Evolutionary conservation across 2,888 invertebrate genomes (phyloP), one percentile per base, ranked within the genome.

Genomic region (Drosophila niveifrons): DNA sequence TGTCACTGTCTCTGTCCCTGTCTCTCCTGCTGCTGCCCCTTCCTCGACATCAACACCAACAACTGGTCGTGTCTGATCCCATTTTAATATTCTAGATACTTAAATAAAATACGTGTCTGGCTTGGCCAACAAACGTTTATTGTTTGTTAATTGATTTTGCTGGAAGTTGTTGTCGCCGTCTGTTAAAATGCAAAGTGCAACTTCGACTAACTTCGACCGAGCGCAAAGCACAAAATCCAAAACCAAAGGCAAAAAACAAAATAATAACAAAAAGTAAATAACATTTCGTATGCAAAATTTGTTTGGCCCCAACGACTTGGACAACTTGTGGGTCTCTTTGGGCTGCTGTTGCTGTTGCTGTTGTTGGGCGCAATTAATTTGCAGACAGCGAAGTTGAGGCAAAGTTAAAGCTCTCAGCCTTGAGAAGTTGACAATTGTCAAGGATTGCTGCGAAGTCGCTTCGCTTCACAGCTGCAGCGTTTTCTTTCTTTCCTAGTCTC

Each of bases 31-130:
- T 4, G 52, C n/a, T 11, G 7, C 1, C 31, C 23, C 23, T 23
- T 18, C 29, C 1, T 17, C 6, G 6, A 18, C 18, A 44, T 29
- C 43, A 66, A 47, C 52, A 23, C 23, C 23, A 53, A 59, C 46
- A 59, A 72, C 36, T 43, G 48, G 79, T 82, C 80, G 87, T 75
- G 81, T 83, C 90, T 91, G 91, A 91, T 91, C 92, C 91, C 92
- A 91, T 91, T 91, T 91, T 91, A 91, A 91, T 91, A 91, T 91
- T 91, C 92, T 91, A 91, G 92, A 91, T 91, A 91, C 91, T 91
- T 90, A 90, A 91, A 90, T 91, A 80, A 91, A 91, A 88, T 91
- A 91, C 91, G 91, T 91, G 91, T 90, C 90, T 90, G 91, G 90
- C 90, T 86, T 82, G 80, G 80, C 68, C 88, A 86, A 77, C 88